Conservation (phyloP, 2,888 invertebrate species). For the Malthinus seriepunctatus region DNA sequence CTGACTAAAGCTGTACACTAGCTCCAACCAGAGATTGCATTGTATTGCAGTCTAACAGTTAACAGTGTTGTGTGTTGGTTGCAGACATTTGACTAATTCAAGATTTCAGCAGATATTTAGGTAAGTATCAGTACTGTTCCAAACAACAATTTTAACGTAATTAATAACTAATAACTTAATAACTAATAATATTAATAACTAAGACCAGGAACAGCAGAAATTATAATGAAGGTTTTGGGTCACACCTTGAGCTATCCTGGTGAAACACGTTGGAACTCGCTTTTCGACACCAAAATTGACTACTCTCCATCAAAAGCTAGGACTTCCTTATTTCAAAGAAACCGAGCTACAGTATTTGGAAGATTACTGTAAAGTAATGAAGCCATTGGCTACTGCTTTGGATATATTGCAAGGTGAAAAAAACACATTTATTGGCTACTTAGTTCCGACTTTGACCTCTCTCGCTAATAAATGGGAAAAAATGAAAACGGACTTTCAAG, state of each 20-base stretch:
- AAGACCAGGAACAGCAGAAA: constrained; percentile 12
- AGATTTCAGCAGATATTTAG: too few relatives aligned
- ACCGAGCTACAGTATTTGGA: constrained; percentile 14
- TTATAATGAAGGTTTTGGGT: constrained; percentile 11
- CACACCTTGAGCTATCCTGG: constrained; percentile 9
- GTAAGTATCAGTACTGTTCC: too few relatives aligned
- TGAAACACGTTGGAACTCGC: constrained; percentile 16
- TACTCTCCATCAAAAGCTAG: constrained; percentile 3
- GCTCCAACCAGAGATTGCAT: too few relatives aligned
- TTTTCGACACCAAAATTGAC: constrained; percentile 14
- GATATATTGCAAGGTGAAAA: constrained; percentile 18
- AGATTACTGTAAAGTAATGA: constrained; percentile 13
- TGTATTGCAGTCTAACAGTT: too few relatives aligned
- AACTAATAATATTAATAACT: too few relatives aligned
- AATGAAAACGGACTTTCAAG: background rate
- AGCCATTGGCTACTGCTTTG: constrained; percentile 8
- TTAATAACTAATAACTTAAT: too few relatives aligned
- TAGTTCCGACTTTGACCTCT: constrained; percentile 6
- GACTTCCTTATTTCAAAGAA: constrained; percentile 9
- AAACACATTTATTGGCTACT: constrained; percentile 9
- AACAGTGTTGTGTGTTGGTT: too few relatives aligned
- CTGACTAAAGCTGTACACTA: too few relatives aligned
- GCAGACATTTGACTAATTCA: too few relatives aligned
- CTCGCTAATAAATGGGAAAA: background rate
- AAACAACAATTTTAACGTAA: too few relatives aligned